Evolutionary conservation across 2,113 vertebrate species (phyloP), one percentile per base, ranked within the genome.

Genomic region (Naja naja): DNA sequence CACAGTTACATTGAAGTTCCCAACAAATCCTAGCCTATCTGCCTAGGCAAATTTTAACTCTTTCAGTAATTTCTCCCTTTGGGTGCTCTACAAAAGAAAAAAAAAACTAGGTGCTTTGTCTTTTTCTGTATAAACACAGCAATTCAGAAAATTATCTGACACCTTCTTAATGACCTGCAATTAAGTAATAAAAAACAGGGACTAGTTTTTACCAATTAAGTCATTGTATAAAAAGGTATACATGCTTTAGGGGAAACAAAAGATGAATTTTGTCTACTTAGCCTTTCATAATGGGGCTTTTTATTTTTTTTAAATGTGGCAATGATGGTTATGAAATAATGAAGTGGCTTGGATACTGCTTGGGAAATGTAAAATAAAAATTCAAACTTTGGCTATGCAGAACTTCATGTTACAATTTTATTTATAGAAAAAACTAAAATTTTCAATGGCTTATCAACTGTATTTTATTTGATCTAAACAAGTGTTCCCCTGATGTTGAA

Each of bases 401-500:
- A 18, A 45, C 34, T 6, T 87, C 16, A 92, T 74, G 34, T 89
- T 91, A 86, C 18, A 16, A 6, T 34, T 64, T 74, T 69, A 39
- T 25, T 89, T 43, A 39, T 92, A n/a, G 2, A 1, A 58, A 87
- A 27, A 95, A 69, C 30, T 53, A n/a, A 60, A 94, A 54, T 45
- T 89, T 88, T 52, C 23, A 23, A 30, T 53, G 47, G 30, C 7
- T 30, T 30, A 53, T 18, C 47, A 87, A n/a, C 69, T 74, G n/a
- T 74, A 53, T 87, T 53, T 52, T 52, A 1, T 47, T 87, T 74
- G 4, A 74, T 16, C 49, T 7, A 49, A 87, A 87, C 30, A 53
- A 30, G n/a, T 88, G 16, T 34, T 88, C 18, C n/a, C 27, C 20
- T 54, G 22, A 52, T 49, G 27, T 93, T 85, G 94, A 96, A 94